A percentile compares a stretch with the other conserved stretches of the same genome.
Evolutionary conservation across 2,113 vertebrate species (phyloP).

Genomic region (Melospiza georgiana): DNA sequence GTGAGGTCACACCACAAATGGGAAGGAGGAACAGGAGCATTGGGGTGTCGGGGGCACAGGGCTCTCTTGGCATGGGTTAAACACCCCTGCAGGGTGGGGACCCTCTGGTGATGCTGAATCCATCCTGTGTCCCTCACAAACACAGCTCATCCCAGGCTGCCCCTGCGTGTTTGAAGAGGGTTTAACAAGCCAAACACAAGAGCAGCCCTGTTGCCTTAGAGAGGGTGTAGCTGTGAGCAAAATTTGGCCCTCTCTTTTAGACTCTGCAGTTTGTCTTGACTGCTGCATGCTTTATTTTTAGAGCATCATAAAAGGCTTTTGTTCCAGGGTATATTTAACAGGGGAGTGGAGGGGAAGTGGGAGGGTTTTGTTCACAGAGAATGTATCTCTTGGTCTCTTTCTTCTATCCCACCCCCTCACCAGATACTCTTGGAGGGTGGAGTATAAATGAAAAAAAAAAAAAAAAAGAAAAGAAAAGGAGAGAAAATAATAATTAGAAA

Average conservation of each 20-base stretch:
- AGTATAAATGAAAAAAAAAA: not conserved
- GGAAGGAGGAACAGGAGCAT: rapidly evolving
- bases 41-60: not conserved
- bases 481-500: conserved; percentile 55
- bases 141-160: not conserved
- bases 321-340: conserved; percentile 71
- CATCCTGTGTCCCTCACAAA: not conserved
- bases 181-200: conserved; percentile 43
- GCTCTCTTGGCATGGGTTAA: rapidly evolving
- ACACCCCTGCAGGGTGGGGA: not conserved
- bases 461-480: not conserved
- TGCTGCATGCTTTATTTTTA: conserved; percentile 68
- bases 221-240: conserved; percentile 58
- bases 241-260: conserved; percentile 43
- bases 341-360: conserved; percentile 70
- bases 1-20: not conserved
- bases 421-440: conserved; percentile 64
- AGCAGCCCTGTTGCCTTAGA: conserved; percentile 23
- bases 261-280: conserved; percentile 35
- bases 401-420: conserved; percentile 52
- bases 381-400: conserved; percentile 51
- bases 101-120: not conserved
- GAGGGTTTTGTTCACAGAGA: conserved; percentile 51
- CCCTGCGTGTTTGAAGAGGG: conserved; percentile 32
- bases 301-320: conserved; percentile 69